These are phyloP conservation scores for Hypothenemus hampei DNA, from an alignment of 1,140 invertebrate genomes.

Conservation along the genomic window DNA sequence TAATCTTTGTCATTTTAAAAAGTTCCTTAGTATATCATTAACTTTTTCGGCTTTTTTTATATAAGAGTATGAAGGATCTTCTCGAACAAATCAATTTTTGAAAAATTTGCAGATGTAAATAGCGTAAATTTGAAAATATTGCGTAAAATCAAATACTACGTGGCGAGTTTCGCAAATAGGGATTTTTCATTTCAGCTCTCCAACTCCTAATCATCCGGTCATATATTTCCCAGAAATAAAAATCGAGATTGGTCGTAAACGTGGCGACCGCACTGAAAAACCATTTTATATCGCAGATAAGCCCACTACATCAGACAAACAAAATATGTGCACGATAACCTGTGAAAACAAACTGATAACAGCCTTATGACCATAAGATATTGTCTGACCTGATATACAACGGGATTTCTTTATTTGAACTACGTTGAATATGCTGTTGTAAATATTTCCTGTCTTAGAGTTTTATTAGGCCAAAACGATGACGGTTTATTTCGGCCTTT, in stretches of 20 bases:
- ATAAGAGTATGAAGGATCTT: no score
- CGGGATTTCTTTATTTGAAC: constrained; percentile 26
- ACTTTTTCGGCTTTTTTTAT: no score
- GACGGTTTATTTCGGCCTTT: no score
- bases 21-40: no score
- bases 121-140: no score
- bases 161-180: no score
- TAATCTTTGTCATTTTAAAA: no score
- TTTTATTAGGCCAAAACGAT: constrained; percentile 21
- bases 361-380: constrained; percentile 29
- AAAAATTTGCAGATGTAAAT: no score
- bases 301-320: constrained; percentile 27
- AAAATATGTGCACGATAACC: constrained; percentile 29
- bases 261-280: constrained; percentile 6
- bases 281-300: constrained; percentile 23
- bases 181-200: no score
- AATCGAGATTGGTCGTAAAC: constrained; percentile 17
- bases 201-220: no score
- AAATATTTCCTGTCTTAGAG: constrained; percentile 26
- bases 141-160: no score
- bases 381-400: constrained; percentile 32
- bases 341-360: constrained; percentile 30
- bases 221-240: constrained; percentile 21
- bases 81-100: no score
- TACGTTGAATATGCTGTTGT: constrained; percentile 18